Evolutionary conservation across 2,888 invertebrate species (phyloP).

Genomic region (Meiosimyza decipiens): DNA sequence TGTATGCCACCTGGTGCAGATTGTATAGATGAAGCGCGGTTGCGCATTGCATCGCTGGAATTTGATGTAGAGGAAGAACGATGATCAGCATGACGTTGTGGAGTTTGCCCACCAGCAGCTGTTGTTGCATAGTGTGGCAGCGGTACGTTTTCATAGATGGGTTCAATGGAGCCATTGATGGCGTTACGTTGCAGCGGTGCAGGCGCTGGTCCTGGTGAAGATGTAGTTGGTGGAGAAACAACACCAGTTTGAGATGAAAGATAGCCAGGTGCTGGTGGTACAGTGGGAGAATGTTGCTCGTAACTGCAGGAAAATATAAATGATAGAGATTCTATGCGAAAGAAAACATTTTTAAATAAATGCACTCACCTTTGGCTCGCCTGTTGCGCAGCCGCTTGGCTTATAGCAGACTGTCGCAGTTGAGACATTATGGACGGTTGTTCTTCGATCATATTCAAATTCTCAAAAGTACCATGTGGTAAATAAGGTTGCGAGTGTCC

Average conservation of each 20-base stretch:
- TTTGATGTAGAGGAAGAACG: slow-evolving; percentile 48
- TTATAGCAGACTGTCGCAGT: slow-evolving; percentile 58
- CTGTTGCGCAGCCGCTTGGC: slow-evolving; percentile 52
- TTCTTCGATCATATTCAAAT: slow-evolving; percentile 72
- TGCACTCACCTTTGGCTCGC: slow-evolving; percentile 50
- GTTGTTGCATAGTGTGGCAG: slow-evolving; percentile 67
- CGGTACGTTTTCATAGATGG: slow-evolving; percentile 86
- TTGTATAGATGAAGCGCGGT: slow-evolving; percentile 75
- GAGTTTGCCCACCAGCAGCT: slow-evolving; percentile 65
- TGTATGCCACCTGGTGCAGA: slow-evolving; percentile 74
- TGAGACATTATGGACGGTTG: slow-evolving; percentile 65
- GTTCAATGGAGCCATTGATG: slow-evolving; percentile 73
- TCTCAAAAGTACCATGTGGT: slow-evolving; percentile 79
- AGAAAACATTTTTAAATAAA: background rate
- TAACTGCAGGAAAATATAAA: slow-evolving; percentile 37
- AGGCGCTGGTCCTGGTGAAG: slow-evolving; percentile 30
- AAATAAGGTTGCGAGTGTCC: slow-evolving; percentile 65
- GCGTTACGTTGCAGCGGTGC: slow-evolving; percentile 64
- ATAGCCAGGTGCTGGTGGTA: slow-evolving; percentile 68
- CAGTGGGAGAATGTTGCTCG: slow-evolving; percentile 62
- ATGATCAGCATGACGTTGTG: slow-evolving; percentile 48
- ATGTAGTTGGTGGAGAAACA: slow-evolving; percentile 54
- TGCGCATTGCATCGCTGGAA: slow-evolving; percentile 58
- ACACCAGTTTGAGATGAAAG: slow-evolving; percentile 67
- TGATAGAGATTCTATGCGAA: background rate